These are phyloP conservation scores for Zelostemma sp. DNA, from an alignment of 1,140 invertebrate genomes.

Conservation along the genomic window DNA sequence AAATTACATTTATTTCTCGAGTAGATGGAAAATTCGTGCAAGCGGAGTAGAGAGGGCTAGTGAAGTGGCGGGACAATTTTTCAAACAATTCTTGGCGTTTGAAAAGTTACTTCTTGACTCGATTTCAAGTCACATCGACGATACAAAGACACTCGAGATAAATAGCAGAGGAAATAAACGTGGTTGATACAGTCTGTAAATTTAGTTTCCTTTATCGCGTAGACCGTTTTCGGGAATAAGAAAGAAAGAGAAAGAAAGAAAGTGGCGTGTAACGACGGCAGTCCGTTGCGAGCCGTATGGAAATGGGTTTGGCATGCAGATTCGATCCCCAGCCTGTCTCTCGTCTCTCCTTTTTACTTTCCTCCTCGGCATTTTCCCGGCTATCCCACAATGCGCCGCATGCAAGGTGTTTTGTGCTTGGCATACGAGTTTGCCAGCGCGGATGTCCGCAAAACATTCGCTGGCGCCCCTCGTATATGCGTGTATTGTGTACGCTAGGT, in stretches of 20 bases:
- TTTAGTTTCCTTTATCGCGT: conserved; percentile 13
- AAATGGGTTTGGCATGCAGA: conserved; percentile 55
- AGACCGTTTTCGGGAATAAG: conserved; percentile 12
- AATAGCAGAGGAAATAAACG: background rate
- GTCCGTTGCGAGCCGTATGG: conserved; percentile 28
- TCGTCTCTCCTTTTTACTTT: conserved; percentile 14
- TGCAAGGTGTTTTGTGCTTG: conserved; percentile 34
- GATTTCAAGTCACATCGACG: no score
- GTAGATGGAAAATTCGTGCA: no score
- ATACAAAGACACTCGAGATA: conserved; percentile 3
- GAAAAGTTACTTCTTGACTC: no score
- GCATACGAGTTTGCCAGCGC: conserved; percentile 25
- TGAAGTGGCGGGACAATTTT: background rate
- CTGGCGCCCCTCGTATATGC: no score
- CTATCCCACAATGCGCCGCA: conserved; percentile 16
- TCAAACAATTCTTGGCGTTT: no score
- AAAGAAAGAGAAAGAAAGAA: conserved; percentile 5
- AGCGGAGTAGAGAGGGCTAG: background rate
- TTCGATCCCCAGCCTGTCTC: conserved; percentile 37
- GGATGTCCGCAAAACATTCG: conserved; percentile 31
- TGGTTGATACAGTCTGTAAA: conserved; percentile 10
- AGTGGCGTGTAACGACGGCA: conserved; percentile 9
- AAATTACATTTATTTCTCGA: no score
- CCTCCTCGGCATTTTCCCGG: conserved; percentile 21
- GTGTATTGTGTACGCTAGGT: background rate